Base-by-base conservation (phyloP, 2,797 vertebrate genomes). In the Tachyglossus aculeatus region DNA sequence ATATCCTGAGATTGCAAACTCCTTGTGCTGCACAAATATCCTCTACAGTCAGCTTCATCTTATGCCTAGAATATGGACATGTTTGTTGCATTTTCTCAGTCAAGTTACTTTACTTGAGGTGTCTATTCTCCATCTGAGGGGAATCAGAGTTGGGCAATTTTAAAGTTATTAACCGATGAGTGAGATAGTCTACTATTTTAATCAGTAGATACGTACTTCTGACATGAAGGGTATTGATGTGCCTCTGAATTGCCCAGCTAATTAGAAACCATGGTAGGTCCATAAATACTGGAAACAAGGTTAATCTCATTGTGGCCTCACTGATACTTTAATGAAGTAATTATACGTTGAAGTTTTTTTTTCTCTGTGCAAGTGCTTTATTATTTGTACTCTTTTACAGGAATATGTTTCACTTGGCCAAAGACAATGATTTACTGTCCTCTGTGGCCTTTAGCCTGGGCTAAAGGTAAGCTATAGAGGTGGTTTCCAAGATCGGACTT, bases 101-200 rank as follows among this genome's bases (percentile, higher is more conserved):
- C 60, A 72, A 21, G 31, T 61, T 79, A 31, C 12, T n/a, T 78
- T 81, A 34, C 55, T 50, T 75, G 31, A 48, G 59, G 4, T 55
- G 62, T 83, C 73, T 68, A 81, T 11, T 78, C 14, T 69, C 39
- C 87, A 56, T 48, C 69, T 82, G 5, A 5, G 76, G 7, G 64
- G 21, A 48, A 83, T 41, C 75, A 82, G 71, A 82, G 80, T 70
- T 72, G 82, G 25, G 22, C 22, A n/a, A 5, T 0, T 0, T 56
- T 83, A 74, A 83, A 61, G 60, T 78, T 83, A 71, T 81, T 88
- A 87, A 81, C 62, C 83, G 82, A 80, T 77, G 66, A 84, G 61
- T 21, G 82, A 76, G 43, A 62, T 67, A 71, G 16, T 74, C 88
- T 70, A 72, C 76, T 75, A 69, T 60, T 44, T 74, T 74, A 88